These are phyloP conservation scores for Polietes domitor DNA, from an alignment of 2,888 invertebrate species.

Conservation along the genomic window DNA sequence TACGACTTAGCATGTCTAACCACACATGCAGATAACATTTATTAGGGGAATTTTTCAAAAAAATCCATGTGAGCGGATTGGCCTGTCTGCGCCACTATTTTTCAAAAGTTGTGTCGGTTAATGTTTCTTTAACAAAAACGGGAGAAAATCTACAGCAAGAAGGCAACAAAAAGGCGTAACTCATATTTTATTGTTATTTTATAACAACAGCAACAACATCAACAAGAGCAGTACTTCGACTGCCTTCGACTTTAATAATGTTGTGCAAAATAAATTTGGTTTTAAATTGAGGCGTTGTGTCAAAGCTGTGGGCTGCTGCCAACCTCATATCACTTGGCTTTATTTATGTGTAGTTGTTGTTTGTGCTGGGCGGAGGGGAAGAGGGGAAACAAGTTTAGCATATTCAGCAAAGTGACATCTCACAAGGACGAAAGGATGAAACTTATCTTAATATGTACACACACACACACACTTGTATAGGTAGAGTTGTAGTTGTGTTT, in stretches of 20 bases:
- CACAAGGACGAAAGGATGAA: neutral
- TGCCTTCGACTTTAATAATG: neutral
- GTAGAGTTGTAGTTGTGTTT: no score
- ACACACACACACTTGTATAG: no score
- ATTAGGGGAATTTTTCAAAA: neutral
- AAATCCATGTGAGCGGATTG: neutral
- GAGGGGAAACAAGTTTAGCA: neutral
- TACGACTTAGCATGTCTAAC: neutral
- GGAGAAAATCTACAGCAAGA: neutral
- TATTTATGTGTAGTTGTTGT: neutral
- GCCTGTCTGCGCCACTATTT: neutral
- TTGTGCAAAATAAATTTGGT: neutral
- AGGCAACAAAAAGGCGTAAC: neutral
- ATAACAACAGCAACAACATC: neutral
- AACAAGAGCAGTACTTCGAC: no score
- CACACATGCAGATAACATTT: neutral
- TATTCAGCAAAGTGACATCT: neutral
- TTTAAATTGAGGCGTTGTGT: neutral
- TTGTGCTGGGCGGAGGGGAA: no score
- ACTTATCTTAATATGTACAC: no score
- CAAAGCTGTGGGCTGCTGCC: neutral
- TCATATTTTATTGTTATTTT: no score
- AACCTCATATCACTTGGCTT: neutral
- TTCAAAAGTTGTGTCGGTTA: neutral
- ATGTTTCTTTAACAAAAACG: no score